phyloP scores from a whole-genome alignment of 37 sponge, comb jelly and placozoan genomes.

The Hormiphora californensis region DNA sequence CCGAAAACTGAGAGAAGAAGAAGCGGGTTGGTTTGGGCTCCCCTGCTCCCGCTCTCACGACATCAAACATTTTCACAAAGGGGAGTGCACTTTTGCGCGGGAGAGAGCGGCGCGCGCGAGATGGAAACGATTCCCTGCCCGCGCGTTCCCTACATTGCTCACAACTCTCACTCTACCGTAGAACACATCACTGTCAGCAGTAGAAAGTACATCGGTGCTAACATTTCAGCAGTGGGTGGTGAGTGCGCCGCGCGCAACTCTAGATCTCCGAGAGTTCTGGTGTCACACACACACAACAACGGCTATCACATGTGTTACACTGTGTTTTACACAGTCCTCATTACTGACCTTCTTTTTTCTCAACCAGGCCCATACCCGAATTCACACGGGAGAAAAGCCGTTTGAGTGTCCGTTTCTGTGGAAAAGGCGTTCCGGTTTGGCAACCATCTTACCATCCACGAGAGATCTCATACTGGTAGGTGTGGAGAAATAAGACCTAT shows the following conservation, averaged over 20 bases:
- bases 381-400: conserved; percentile 50
- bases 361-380: conserved; percentile 36
- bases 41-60: no score
- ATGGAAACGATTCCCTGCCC: no score
- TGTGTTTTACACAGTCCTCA: not conserved
- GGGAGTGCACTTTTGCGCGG: no score
- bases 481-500: no score
- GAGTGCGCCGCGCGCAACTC: conserved; percentile 9
- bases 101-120: no score
- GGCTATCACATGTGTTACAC: not conserved
- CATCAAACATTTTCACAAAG: no score
- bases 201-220: conserved; percentile 29
- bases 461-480: conserved; percentile 31
- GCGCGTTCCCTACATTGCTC: conserved; percentile 25
- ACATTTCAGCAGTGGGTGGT: not conserved
- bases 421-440: conserved; percentile 49
- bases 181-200: conserved; percentile 53
- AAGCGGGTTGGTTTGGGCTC: no score
- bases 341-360: not conserved
- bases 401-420: conserved; percentile 49
- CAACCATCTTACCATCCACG: conserved; percentile 52
- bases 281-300: not conserved
- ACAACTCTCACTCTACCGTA: conserved; percentile 25
- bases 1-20: no score
- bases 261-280: not conserved